phyloP scores from a whole-genome alignment of 2,113 vertebrate genomes.

The Myodes glareolus region DNA sequence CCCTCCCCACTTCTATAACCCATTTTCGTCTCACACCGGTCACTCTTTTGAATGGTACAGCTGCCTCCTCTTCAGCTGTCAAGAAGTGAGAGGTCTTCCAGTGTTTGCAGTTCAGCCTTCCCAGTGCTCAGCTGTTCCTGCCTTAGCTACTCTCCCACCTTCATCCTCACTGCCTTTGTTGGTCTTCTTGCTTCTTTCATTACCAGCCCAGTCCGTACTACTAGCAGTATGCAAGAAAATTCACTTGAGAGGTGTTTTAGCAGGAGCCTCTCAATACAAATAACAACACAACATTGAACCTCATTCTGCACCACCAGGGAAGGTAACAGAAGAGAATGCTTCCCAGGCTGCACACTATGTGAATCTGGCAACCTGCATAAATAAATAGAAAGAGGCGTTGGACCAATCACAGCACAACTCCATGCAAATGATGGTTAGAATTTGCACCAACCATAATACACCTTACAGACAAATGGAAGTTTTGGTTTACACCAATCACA shows the following conservation, averaged over 20 bases:
- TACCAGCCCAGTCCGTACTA: background rate
- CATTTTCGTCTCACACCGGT: background rate
- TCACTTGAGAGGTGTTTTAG: background rate
- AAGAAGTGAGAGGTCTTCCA: too few species aligned
- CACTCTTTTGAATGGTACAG: background rate
- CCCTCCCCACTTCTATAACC: background rate
- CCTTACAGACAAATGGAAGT: background rate
- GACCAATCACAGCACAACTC: background rate
- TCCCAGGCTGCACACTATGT: background rate
- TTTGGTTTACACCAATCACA: background rate
- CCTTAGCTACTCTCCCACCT: background rate
- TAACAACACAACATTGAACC: background rate
- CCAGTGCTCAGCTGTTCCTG: background rate
- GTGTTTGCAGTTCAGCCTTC: background rate
- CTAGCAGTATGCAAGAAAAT: background rate
- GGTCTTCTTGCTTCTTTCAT: background rate
- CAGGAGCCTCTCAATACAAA: background rate
- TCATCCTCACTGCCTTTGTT: background rate
- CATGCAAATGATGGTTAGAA: background rate
- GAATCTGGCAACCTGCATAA: background rate
- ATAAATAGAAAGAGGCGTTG: accelerated
- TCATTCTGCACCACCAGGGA: too few species aligned
- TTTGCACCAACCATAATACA: background rate
- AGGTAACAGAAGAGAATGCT: background rate
- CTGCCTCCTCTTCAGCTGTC: background rate